Percentiles rank a stretch among this genome's conserved stretches.
phyloP scores from a whole-genome alignment of 2,113 vertebrate species.

The Verasper variegatus region DNA sequence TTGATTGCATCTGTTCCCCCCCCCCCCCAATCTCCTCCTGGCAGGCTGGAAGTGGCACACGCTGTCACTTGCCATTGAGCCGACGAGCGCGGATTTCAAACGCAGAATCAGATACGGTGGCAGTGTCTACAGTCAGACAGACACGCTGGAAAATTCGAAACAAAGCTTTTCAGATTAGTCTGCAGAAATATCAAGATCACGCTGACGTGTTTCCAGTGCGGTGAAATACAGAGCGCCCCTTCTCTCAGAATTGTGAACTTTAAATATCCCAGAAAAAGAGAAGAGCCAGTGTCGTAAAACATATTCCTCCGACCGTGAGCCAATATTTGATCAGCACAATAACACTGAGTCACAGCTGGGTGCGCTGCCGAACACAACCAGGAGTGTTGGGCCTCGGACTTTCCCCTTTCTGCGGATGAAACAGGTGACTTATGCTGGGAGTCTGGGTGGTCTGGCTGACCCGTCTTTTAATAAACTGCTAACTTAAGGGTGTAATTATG shows the following conservation, averaged over 20 bases:
- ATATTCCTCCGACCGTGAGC: slow-evolving; percentile 17
- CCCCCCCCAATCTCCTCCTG: slow-evolving; percentile 62
- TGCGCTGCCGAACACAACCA: slow-evolving; percentile 9
- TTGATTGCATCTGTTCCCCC: slow-evolving; percentile 76
- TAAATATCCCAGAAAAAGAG: not conserved
- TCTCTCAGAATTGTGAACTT: slow-evolving; percentile 13
- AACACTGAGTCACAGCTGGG: slow-evolving; percentile 53
- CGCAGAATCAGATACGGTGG: slow-evolving; percentile 42
- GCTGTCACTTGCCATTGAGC: slow-evolving; percentile 69
- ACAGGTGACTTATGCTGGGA: slow-evolving; percentile 57
- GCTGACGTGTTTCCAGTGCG: slow-evolving; percentile 35
- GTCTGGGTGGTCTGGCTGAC: slow-evolving; percentile 59
- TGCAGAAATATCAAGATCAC: slow-evolving; percentile 39
- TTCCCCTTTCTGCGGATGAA: slow-evolving; percentile 33
- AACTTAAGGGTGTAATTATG: slow-evolving; percentile 44
- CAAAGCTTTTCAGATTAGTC: slow-evolving; percentile 52
- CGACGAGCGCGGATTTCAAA: slow-evolving; percentile 49
- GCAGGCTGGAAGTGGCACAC: slow-evolving; percentile 64
- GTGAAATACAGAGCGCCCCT: slow-evolving; percentile 26
- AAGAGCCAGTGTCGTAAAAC: slow-evolving; percentile 26
- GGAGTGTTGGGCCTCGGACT: slow-evolving; percentile 19
- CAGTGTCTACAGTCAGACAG: slow-evolving; percentile 17
- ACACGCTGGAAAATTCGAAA: slow-evolving; percentile 43
- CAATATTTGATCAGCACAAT: slow-evolving; percentile 48
- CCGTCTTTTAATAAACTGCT: slow-evolving; percentile 48